phyloP scores from a whole-genome alignment of 2,113 vertebrate species.

The Macrotis lagotis region DNA sequence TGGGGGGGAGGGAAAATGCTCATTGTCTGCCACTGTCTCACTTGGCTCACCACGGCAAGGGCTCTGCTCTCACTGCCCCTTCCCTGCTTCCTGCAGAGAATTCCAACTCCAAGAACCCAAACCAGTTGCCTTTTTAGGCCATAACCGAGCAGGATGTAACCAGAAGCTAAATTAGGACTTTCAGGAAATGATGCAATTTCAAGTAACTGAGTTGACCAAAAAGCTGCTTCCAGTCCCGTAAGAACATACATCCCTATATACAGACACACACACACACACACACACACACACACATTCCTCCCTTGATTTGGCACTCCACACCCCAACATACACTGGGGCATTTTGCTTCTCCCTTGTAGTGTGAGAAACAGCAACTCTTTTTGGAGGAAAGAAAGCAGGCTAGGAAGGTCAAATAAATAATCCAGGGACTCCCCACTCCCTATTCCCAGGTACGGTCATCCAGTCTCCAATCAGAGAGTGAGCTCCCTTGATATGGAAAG shows the following conservation, averaged over 20 bases:
- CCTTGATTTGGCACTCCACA: conserved; percentile 23
- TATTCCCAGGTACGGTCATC: conserved; percentile 44
- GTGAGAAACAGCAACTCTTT: conserved; percentile 2
- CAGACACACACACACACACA: not conserved
- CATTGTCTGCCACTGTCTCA: conserved; percentile 69
- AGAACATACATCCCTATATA: conserved; percentile 34
- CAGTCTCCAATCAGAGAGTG: not conserved
- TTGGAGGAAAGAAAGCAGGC: not conserved
- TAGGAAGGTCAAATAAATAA: not conserved
- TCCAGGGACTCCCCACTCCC: not conserved
- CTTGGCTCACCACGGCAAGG: conserved; percentile 71
- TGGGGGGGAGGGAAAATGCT: conserved; percentile 35
- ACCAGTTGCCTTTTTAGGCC: conserved; percentile 88
- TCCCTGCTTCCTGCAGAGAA: conserved; percentile 82
- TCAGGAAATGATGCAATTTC: conserved; percentile 86
- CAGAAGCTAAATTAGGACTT: conserved; percentile 83
- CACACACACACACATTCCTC: not conserved
- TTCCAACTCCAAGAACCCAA: conserved; percentile 80
- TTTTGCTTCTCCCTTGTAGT: conserved; percentile 20
- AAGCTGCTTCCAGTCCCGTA: conserved; percentile 68
- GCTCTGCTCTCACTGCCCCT: conserved; percentile 67
- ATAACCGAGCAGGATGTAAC: conserved; percentile 82
- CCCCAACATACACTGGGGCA: conserved; percentile 12
- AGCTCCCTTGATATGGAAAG: not conserved
- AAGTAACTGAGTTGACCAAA: conserved; percentile 81